phyloP scores from a whole-genome alignment of 2,797 vertebrate species.

The Tolypeutes matacus region DNA sequence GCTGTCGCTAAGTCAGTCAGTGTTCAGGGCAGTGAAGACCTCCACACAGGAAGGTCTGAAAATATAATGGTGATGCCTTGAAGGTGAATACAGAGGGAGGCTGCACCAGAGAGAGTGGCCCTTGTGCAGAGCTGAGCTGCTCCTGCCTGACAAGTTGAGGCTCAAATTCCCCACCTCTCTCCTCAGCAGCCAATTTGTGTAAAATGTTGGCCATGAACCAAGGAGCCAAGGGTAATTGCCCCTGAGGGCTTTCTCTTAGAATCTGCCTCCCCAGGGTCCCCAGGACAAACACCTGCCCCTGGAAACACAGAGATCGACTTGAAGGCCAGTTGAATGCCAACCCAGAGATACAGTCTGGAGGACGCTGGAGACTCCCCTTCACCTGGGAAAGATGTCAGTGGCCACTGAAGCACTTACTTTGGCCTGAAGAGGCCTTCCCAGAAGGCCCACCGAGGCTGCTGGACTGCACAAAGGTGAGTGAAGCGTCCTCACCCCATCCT shows the following conservation, averaged over 20 bases:
- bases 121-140: background rate
- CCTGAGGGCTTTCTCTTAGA: background rate
- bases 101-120: background rate
- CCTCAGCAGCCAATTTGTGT: background rate
- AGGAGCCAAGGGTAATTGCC: background rate
- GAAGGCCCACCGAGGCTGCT: background rate
- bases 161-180: background rate
- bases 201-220: background rate
- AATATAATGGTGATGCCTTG: background rate
- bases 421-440: background rate
- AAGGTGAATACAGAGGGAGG: background rate
- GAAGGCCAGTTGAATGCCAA: background rate
- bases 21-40: background rate
- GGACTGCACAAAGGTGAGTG: background rate
- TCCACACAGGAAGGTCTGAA: background rate
- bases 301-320: background rate
- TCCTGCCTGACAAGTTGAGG: background rate
- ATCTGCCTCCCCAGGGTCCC: background rate
- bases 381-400: background rate
- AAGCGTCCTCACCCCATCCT: rapidly evolving
- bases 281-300: background rate
- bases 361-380: background rate
- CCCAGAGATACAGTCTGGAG: too few relatives aligned
- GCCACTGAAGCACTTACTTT: too few relatives aligned
- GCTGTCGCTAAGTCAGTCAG: background rate